Conservation (phyloP, 2,113 vertebrate genomes). For the Cyanoliseus patagonus region DNA sequence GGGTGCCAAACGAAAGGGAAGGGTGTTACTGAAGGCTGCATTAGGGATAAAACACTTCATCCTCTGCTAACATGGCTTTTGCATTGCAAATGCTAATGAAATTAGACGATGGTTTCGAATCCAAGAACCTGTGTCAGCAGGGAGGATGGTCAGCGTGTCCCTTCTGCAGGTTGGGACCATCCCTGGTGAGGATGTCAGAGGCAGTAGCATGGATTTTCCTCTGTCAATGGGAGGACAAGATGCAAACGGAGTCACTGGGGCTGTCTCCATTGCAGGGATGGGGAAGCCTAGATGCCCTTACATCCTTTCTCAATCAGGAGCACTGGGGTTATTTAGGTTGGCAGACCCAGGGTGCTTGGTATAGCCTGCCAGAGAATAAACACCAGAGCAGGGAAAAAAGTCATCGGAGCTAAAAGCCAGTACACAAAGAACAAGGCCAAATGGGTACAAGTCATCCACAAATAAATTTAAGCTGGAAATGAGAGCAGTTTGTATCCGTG, state of each 20-base stretch:
- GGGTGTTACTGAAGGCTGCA: neutral
- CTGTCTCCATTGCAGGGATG: neutral
- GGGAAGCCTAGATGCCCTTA: neutral
- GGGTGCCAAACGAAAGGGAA: neutral
- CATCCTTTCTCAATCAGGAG: neutral
- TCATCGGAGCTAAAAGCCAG: slow-evolving; percentile 30
- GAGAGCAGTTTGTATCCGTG: slow-evolving; percentile 33
- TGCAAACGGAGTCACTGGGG: fast-evolving
- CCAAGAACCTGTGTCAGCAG: neutral
- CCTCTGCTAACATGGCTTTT: neutral
- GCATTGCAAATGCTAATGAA: neutral
- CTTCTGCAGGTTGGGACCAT: neutral
- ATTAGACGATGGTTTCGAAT: neutral
- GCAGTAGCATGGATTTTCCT: neutral
- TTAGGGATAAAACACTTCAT: neutral
- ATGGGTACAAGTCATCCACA: slow-evolving; percentile 31
- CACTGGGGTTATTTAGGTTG: slow-evolving; percentile 17
- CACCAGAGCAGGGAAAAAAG: slow-evolving; percentile 41
- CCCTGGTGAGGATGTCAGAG: neutral
- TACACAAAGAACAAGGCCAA: slow-evolving; percentile 56
- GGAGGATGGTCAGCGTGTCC: neutral
- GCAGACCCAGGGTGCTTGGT: neutral
- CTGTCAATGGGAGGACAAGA: neutral
- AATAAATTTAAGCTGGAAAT: slow-evolving; percentile 49
- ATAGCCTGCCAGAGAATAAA: slow-evolving; percentile 6